Conservation (phyloP, 2,113 vertebrate species). For the Dolichallabes microphthalmus region DNA sequence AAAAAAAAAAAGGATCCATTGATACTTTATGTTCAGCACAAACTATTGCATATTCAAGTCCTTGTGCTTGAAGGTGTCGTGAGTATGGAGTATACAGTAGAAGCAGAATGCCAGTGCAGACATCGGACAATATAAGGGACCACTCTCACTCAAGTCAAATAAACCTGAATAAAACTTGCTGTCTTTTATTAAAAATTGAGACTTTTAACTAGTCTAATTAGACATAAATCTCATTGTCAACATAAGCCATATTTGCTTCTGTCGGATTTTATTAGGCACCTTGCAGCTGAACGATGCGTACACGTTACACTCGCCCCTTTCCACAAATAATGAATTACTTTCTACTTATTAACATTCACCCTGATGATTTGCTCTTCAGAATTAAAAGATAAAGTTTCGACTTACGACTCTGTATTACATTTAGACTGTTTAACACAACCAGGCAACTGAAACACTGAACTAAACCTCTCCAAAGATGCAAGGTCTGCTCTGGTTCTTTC, state of each 20-base stretch:
- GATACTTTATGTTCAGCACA: background rate
- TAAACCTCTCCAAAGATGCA: background rate
- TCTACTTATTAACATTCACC: slow-evolving; percentile 12
- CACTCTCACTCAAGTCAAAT: background rate
- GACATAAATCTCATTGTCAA: background rate
- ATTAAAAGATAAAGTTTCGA: slow-evolving; percentile 25
- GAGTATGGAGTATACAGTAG: too few species aligned
- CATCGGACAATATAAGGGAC: too few species aligned
- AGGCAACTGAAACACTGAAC: background rate
- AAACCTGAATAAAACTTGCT: background rate
- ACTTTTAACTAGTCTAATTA: background rate
- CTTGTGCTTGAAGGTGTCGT: background rate
- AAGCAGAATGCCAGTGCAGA: too few species aligned
- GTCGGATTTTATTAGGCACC: background rate
- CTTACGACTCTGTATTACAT: slow-evolving; percentile 6
- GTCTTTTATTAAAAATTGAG: background rate
- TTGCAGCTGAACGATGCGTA: background rate
- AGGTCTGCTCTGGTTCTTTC: background rate
- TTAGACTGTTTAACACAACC: slow-evolving; percentile 33
- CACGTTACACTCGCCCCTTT: background rate
- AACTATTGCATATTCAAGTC: background rate
- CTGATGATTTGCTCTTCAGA: background rate
- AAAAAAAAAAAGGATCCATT: background rate
- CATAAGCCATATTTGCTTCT: background rate
- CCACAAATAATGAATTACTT: slow-evolving; percentile 7